Evolutionary conservation across 2,113 vertebrate genomes (phyloP), one percentile per base, ranked within the genome.

Genomic region (Hystrix cristata): DNA sequence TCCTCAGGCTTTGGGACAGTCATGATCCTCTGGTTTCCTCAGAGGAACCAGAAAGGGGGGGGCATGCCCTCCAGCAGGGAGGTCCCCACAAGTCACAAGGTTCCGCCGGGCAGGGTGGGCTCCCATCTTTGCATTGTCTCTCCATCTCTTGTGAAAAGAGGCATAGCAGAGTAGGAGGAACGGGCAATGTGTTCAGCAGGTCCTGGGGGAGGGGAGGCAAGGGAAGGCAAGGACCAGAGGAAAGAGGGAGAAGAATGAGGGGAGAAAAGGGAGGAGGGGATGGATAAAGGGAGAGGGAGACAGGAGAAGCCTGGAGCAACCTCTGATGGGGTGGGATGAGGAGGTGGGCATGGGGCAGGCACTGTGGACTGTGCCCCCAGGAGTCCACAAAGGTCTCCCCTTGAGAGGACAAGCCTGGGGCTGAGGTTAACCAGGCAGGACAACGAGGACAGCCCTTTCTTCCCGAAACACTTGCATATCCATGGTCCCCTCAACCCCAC

Each of bases 271-370:
- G 34, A 6, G n/a, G 23, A 57, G 74, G 46, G 27, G 8, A 34
- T 1, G 34, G n/a, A 3, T 8, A 14, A 3, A 11, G 34, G 9
- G 48, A 62, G 59, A 38, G 64, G 46, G 60, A n/a, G 8, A n/a
- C 4, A 8, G 38, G 78, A 27, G 76, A 78, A 64, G 72, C 55
- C 27, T 27, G 43, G 48, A 31, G 14, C 2, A 9, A 38, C 15
- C 25, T 59, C 23, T 29, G 23, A 43, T 51, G 43, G 84, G 81
- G 16, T 10, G 1, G 53, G 46, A 15, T 46, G 64, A 62, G 48
- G 5, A 82, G 12, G 19, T 16, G 13, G 72, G 6, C 64, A 6
- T 0, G 0, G 72, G 29, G 16, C 13, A 59, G n/a, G 65, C 74
- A 27, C 25, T 13, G n/a, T 12, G 46, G 79, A 25, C 7, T 69